Conservation (phyloP, 2,888 invertebrate genomes). For the Ellobium chinense region DNA sequence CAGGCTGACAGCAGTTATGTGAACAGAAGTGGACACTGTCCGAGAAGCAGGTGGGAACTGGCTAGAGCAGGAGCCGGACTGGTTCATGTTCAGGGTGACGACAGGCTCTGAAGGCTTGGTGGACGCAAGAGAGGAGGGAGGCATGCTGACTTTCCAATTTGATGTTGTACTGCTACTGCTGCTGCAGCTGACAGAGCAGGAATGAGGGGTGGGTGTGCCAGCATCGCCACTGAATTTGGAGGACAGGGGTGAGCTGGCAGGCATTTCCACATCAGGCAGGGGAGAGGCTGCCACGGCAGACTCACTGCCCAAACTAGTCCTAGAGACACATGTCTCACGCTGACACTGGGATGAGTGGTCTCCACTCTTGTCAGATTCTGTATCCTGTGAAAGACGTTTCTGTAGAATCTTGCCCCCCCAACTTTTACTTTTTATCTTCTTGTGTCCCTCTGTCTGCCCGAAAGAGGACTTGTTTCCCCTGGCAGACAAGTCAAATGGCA, state of each 20-base stretch:
- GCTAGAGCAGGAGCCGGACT: neutral
- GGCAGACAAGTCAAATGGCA: neutral
- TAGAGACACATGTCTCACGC: conserved; percentile 13
- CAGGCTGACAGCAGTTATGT: neutral
- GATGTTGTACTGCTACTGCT: neutral
- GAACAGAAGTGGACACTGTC: neutral
- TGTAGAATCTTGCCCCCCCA: too few species aligned
- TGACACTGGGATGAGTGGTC: neutral
- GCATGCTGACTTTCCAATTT: neutral
- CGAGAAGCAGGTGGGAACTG: neutral
- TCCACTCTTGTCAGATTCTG: neutral
- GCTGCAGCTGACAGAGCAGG: neutral
- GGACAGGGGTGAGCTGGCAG: neutral
- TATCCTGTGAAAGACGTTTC: neutral
- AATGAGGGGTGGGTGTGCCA: too few species aligned
- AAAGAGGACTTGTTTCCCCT: neutral
- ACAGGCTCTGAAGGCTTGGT: neutral
- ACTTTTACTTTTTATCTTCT: too few species aligned
- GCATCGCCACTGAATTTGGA: too few species aligned
- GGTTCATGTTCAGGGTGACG: neutral
- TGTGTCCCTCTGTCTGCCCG: neutral
- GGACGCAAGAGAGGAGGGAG: neutral
- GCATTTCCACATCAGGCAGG: conserved; percentile 71
- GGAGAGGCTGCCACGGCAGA: conserved; percentile 27
- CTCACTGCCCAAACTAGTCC: conserved; percentile 48